Conservation (phyloP, 1,140 invertebrate genomes). For the Dufourea novaeangliae region DNA sequence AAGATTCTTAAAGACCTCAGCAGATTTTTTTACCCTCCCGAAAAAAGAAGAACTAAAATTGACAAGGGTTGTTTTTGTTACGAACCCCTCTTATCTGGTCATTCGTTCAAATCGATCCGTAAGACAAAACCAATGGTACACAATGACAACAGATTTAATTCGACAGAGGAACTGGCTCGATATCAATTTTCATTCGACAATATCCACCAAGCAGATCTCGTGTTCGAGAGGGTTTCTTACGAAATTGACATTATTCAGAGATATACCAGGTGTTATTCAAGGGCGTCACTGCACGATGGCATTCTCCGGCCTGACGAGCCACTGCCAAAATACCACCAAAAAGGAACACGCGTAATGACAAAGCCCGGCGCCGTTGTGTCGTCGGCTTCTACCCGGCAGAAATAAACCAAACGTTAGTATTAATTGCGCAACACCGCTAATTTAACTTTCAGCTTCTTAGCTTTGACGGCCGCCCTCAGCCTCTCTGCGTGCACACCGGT, state of each 20-base stretch:
- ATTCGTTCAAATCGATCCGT: too few species aligned
- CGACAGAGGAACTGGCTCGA: neutral
- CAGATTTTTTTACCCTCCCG: too few species aligned
- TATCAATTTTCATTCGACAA: neutral
- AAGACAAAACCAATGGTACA: too few species aligned
- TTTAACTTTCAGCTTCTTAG: conserved; percentile 22
- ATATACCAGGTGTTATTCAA: neutral
- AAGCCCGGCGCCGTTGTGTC: conserved; percentile 16
- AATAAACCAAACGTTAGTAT: conserved; percentile 30
- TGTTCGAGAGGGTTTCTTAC: neutral
- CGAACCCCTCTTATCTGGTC: too few species aligned
- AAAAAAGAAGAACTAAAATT: too few species aligned
- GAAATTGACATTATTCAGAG: neutral
- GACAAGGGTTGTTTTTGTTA: too few species aligned
- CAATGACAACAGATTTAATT: too few species aligned
- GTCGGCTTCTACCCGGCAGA: conserved; percentile 14
- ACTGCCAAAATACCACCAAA: conserved; percentile 31
- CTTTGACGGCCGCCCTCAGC: neutral
- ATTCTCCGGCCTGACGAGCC: neutral
- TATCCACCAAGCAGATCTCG: neutral
- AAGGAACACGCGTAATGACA: conserved; percentile 20
- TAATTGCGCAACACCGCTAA: conserved; percentile 34
- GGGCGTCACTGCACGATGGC: conserved; percentile 20
- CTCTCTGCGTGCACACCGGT: neutral
- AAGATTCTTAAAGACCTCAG: too few species aligned